phyloP scores from a whole-genome alignment of 2,113 vertebrate species.

The Piaya cayana region DNA sequence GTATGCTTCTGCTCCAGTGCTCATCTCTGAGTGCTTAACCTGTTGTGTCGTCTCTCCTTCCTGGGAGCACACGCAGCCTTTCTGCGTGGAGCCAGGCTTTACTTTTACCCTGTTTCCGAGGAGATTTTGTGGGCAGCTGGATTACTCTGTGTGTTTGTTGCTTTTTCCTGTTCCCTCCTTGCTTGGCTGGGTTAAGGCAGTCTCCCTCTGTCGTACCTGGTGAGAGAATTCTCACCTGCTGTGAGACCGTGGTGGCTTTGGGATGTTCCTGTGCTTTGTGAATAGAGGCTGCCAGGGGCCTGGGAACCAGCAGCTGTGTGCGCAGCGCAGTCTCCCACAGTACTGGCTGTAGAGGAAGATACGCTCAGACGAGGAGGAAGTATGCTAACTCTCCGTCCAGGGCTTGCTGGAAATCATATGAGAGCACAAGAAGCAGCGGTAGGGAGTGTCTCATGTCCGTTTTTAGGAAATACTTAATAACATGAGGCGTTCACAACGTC shows the following conservation, averaged over 20 bases:
- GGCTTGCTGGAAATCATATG: not conserved
- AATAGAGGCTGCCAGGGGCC: not conserved
- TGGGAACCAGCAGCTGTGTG: not conserved
- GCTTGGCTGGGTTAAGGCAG: not conserved
- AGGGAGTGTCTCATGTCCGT: not conserved
- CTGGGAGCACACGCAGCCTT: accelerated
- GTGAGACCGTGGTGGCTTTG: no score
- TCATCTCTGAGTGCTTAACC: not conserved
- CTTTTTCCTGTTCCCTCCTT: not conserved
- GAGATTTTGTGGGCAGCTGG: not conserved
- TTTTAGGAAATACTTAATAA: not conserved
- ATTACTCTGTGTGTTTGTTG: not conserved
- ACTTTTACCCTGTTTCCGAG: not conserved
- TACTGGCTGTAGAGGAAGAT: not conserved
- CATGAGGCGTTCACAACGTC: not conserved
- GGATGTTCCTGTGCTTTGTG: not conserved
- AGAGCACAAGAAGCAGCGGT: not conserved
- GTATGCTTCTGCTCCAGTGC: not conserved
- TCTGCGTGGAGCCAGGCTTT: not conserved
- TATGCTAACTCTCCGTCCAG: not conserved
- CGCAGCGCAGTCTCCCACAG: not conserved
- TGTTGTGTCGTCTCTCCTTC: not conserved
- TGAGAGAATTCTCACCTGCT: not conserved
- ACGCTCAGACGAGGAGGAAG: not conserved
- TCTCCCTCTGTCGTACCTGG: not conserved